phyloP scores from a whole-genome alignment of 2,888 invertebrate genomes.

The Myopa tessellatipennis region DNA sequence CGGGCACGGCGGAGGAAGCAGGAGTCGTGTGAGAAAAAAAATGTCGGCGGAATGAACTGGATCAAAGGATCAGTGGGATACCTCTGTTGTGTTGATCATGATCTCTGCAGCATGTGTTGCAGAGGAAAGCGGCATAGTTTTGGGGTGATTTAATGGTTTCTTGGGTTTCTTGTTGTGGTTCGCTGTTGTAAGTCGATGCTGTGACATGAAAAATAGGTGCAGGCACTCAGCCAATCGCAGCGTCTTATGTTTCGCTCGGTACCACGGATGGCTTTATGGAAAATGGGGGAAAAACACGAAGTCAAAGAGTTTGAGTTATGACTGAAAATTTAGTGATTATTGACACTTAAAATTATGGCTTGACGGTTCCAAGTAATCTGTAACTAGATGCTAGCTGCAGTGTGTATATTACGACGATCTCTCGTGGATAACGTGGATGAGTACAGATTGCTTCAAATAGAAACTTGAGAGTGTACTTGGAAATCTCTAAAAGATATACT shows the following conservation, averaged over 20 bases:
- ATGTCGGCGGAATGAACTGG: conserved; percentile 41
- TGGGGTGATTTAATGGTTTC: not conserved
- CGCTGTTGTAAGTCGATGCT: not conserved
- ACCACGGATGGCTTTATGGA: not conserved
- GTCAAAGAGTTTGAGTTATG: too few species aligned
- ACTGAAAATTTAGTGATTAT: not conserved
- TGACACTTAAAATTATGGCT: not conserved
- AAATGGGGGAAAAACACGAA: not conserved
- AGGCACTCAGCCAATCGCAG: not conserved
- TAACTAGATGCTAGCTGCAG: too few species aligned
- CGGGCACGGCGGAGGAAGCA: not conserved
- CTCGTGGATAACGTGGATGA: too few species aligned
- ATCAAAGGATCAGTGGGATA: conserved; percentile 45
- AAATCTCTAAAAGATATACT: too few species aligned
- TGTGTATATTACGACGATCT: too few species aligned
- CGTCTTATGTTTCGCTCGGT: not conserved
- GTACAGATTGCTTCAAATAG: too few species aligned
- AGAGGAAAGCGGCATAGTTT: not conserved
- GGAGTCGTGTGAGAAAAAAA: not conserved
- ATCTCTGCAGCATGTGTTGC: conserved; percentile 33
- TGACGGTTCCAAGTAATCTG: not conserved
- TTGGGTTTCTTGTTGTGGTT: not conserved
- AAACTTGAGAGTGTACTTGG: too few species aligned
- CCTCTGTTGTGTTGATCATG: conserved; percentile 29
- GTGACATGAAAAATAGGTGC: conserved; percentile 2